Percentiles rank a stretch among this genome's conserved stretches.
phyloP scores from a whole-genome alignment of 2,797 vertebrate genomes.

The Spea hammondii region DNA sequence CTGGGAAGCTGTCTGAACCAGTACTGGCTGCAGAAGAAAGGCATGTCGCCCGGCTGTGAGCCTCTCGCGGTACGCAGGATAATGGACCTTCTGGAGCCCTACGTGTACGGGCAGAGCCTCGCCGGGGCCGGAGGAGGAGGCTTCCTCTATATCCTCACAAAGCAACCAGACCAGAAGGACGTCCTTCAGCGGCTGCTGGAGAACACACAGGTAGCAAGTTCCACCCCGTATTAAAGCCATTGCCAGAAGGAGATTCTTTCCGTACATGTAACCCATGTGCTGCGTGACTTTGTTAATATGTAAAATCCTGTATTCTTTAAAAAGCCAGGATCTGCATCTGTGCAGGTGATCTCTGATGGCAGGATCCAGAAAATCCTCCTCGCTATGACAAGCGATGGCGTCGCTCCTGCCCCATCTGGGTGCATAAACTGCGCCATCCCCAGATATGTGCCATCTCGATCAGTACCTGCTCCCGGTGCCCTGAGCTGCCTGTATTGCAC shows the following conservation, averaged over 20 bases:
- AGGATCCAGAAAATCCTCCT: too few relatives aligned
- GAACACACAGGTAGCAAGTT: slow-evolving; percentile 61
- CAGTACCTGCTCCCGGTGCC: too few relatives aligned
- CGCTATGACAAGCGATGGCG: too few relatives aligned
- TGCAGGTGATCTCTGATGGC: too few relatives aligned
- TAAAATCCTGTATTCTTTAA: too few relatives aligned
- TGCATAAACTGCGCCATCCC: too few relatives aligned
- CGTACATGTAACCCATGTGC: background rate
- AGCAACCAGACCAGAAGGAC: slow-evolving; percentile 69
- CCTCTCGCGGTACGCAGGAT: slow-evolving; percentile 77
- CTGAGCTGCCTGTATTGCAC: too few relatives aligned
- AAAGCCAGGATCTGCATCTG: too few relatives aligned
- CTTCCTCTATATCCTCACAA: slow-evolving; percentile 86
- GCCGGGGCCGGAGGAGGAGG: slow-evolving; percentile 86
- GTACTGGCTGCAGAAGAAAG: slow-evolving; percentile 92
- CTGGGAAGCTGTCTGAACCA: slow-evolving; percentile 77
- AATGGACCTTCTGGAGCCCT: slow-evolving; percentile 79
- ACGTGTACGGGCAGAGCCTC: slow-evolving; percentile 85
- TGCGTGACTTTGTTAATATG: too few relatives aligned
- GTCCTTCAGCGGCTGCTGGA: slow-evolving; percentile 70
- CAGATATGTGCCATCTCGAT: too few relatives aligned
- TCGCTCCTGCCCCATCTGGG: too few relatives aligned
- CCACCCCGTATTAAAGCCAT: too few relatives aligned
- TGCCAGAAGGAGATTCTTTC: background rate
- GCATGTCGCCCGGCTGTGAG: slow-evolving; percentile 90